These are phyloP conservation scores for Scyliorhinus canicula DNA, from an alignment of 2,797 vertebrate genomes.

Conservation along the genomic window DNA sequence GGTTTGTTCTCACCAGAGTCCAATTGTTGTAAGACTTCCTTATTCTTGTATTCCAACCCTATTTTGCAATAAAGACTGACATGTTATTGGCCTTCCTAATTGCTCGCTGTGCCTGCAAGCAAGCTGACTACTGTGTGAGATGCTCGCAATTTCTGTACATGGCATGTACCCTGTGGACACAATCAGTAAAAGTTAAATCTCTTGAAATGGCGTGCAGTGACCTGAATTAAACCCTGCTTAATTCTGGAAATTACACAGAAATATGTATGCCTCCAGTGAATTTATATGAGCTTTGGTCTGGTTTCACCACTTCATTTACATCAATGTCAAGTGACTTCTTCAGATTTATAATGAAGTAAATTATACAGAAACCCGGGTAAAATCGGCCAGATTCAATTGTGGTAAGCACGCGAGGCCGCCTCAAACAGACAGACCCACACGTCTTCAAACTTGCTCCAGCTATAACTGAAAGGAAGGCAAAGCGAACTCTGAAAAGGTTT, in stretches of 20 bases:
- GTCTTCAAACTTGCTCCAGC: background rate
- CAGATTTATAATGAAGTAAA: background rate
- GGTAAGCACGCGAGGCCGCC: background rate
- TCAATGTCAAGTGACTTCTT: background rate
- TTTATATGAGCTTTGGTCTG: background rate
- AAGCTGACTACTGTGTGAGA: background rate
- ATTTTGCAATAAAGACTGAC: background rate
- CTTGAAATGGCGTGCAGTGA: background rate
- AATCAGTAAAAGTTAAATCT: background rate
- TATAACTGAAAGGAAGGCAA: too few relatives aligned
- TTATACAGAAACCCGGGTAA: background rate
- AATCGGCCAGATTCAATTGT: background rate
- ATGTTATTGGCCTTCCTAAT: background rate
- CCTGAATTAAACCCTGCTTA: background rate
- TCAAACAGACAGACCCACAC: background rate
- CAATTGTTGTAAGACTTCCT: background rate
- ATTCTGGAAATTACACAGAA: background rate
- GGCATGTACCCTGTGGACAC: background rate
- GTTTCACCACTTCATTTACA: background rate
- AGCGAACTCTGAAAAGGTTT: too few relatives aligned
- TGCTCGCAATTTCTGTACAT: background rate
- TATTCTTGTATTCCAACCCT: background rate
- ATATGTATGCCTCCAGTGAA: background rate
- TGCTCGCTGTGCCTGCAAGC: background rate
- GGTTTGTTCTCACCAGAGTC: background rate